Percentiles rank a stretch among this genome's conserved stretches.
phyloP scores from a whole-genome alignment of 2,888 invertebrate species.

The Periphyllus acericola region DNA sequence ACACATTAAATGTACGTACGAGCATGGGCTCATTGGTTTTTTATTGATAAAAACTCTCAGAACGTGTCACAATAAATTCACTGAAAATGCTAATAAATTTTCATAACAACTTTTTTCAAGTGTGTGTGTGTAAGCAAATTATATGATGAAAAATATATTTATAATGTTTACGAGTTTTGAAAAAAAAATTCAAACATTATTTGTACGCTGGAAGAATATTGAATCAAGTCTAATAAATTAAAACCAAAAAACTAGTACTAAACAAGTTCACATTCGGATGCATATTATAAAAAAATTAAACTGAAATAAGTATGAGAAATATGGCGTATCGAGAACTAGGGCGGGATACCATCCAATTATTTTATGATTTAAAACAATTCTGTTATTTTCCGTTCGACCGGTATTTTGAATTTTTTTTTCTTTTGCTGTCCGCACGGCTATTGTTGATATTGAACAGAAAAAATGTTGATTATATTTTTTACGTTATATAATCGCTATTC shows the following conservation, averaged over 20 bases:
- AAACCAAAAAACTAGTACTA: constrained; percentile 6
- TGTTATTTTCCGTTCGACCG: background rate
- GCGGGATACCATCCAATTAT: constrained; percentile 32
- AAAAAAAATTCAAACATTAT: background rate
- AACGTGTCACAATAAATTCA: constrained; percentile 42
- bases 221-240: background rate
- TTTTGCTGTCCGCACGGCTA: background rate
- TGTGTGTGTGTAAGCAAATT: background rate
- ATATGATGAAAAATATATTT: background rate
- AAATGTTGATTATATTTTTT: background rate
- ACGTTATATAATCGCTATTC: background rate
- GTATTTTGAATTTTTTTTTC: background rate
- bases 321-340: constrained; percentile 3
- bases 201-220: background rate
- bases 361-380: constrained; percentile 31
- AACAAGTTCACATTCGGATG: background rate
- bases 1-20: background rate
- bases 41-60: constrained; percentile 22
- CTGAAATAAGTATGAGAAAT: background rate
- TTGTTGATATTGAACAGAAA: background rate
- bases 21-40: background rate
- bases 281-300: background rate
- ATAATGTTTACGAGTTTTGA: background rate
- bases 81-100: constrained; percentile 47
- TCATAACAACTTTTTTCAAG: constrained; percentile 13